A percentile compares a stretch with the other conserved stretches of the same genome.
Conservation (phyloP, 2,888 invertebrate genomes). For the Synergus gifuensis region DNA sequence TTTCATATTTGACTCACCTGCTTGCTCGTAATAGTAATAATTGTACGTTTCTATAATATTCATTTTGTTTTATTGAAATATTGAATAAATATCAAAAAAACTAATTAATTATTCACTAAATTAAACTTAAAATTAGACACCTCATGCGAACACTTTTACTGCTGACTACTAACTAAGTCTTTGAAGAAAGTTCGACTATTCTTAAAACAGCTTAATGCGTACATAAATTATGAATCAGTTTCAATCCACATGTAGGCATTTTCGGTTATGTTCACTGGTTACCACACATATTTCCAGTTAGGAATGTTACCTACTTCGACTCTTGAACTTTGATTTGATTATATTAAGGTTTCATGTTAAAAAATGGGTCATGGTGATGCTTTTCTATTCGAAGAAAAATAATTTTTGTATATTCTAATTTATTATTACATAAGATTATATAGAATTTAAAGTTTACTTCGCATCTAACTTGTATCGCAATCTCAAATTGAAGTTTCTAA, state of each 20-base stretch:
- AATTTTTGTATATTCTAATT: constrained; percentile 69
- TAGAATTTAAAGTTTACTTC: not conserved
- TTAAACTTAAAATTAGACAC: not conserved
- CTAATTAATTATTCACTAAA: not conserved
- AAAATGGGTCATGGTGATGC: not conserved
- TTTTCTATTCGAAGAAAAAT: constrained; percentile 26
- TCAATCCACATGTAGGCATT: not conserved
- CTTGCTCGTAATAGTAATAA: constrained; percentile 51
- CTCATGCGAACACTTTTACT: not conserved
- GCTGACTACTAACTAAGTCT: not conserved
- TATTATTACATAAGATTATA: too few species aligned
- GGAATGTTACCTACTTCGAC: constrained; percentile 23
- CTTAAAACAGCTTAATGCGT: constrained; percentile 4
- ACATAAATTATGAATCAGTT: constrained; percentile 21
- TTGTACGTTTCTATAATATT: constrained; percentile 48
- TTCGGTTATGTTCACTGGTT: not conserved
- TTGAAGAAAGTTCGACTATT: not conserved
- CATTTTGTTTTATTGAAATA: constrained; percentile 43
- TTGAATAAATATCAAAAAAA: not conserved
- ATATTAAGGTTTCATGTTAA: not conserved
- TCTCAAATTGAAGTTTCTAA: too few species aligned
- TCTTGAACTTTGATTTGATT: constrained; percentile 14
- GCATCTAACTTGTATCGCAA: too few species aligned
- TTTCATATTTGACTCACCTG: constrained; percentile 50
- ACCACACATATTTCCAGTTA: constrained; percentile 1